Evolutionary conservation across 2,797 vertebrate species (phyloP), one percentile per base, ranked within the genome.

Genomic region (Numenius phaeopus): DNA sequence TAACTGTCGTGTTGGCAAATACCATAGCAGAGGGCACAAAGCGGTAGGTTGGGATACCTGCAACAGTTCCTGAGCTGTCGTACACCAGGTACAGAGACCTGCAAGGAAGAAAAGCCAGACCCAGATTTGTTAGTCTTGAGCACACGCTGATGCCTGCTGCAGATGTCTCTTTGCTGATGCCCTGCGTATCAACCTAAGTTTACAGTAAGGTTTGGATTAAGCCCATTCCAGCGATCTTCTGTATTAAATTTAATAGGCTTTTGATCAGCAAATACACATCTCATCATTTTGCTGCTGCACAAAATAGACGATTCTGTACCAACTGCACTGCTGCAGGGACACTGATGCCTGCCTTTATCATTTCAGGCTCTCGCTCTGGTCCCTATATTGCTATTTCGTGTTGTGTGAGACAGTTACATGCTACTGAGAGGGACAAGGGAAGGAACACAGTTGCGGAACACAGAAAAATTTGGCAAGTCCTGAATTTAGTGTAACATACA

Each of bases 71-170:
- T 1, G 99, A 99, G 82, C 98, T 96, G 95, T 99, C 99, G 20
- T 98, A 99, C 30, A 95, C 90, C 52, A 99, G 95, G n/a, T 99
- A 99, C 23, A 99, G 66, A 59, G 99, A 99, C 97, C 99, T 99
- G 79, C 30, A 5, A 72, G 70, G 58, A 76, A 42, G 65, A 62
- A 57, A 76, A 85, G 49, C 29, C 83, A 69, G 29, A 58, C 39
- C 7, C 26, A 6, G 30, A 7, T 7, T 30, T 12, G 67, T 34
- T 32, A 58, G 82, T 54, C 67, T 47, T 39, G 13, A 47, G 50
- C 66, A 32, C n/a, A 14, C 46, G 0, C 32, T 6, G 14, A 47
- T 4, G 55, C 13, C 55, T 67, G 39, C 70, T 59, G 34, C 55
- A 64, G 30, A 39, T 1, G 29, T n/a, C 61, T 66, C 73, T 58